Percentiles rank a stretch among this genome's conserved stretches.
Evolutionary conservation across 2,888 invertebrate genomes (phyloP).

Genomic region (Eupsilia transversa): DNA sequence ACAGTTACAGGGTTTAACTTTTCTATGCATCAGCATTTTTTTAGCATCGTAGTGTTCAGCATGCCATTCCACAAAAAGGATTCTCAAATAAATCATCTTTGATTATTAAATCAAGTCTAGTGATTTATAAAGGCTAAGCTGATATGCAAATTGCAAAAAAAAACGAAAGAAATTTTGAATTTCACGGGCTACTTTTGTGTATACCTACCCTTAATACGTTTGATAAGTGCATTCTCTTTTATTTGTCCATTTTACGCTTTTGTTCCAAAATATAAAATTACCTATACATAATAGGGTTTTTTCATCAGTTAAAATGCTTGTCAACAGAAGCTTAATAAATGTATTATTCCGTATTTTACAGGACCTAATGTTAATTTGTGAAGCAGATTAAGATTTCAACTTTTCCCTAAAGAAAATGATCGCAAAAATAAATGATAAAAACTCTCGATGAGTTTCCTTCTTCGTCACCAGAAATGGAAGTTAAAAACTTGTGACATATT

Average conservation of each 20-base stretch:
- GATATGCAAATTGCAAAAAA: too few relatives aligned
- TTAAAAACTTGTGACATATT: conserved; percentile 65
- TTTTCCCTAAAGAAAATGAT: background rate
- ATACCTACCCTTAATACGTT: background rate
- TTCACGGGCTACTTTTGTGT: too few relatives aligned
- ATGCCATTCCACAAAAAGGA: conserved; percentile 1
- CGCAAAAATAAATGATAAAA: conserved; percentile 4
- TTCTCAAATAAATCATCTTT: conserved; percentile 15
- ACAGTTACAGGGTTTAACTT: too few relatives aligned
- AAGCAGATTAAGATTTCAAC: background rate
- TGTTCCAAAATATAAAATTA: background rate
- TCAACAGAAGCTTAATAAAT: background rate
- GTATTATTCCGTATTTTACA: background rate
- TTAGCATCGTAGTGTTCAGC: background rate
- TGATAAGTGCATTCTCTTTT: background rate
- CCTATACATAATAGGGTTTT: background rate
- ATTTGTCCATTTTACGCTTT: too few relatives aligned
- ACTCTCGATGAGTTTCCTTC: conserved; percentile 13
- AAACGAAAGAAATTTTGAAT: too few relatives aligned
- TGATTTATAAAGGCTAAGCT: conserved; percentile 2
- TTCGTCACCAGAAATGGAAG: conserved; percentile 39
- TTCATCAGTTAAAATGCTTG: too few relatives aligned
- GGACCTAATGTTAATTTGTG: background rate
- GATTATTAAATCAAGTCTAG: conserved; percentile 20
- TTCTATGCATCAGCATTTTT: too few relatives aligned